Evolutionary conservation across 1,140 invertebrate species (phyloP).

Genomic region (Listronotus bonariensis): DNA sequence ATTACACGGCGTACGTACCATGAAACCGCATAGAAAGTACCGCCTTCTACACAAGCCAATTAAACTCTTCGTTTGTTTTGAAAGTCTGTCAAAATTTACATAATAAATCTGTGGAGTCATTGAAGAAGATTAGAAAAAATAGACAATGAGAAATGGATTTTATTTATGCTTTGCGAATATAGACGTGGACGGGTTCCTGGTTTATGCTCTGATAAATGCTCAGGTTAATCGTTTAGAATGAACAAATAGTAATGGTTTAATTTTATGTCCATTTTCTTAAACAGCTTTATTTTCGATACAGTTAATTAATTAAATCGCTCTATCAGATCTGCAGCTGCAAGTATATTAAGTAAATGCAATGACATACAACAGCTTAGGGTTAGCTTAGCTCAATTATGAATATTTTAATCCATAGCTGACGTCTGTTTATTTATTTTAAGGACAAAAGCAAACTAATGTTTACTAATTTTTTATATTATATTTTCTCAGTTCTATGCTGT

Average conservation of each 20-base stretch:
- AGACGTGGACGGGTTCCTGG: constrained; percentile 26
- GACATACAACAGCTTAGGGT: too few species aligned
- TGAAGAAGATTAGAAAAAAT: constrained; percentile 34
- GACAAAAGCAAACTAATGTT: too few species aligned
- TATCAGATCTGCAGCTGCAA: too few species aligned
- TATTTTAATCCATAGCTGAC: too few species aligned
- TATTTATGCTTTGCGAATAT: constrained; percentile 29
- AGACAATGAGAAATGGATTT: constrained; percentile 33
- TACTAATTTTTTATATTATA: too few species aligned
- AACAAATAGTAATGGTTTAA: constrained; percentile 11
- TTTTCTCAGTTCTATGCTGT: too few species aligned
- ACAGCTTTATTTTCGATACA: too few species aligned
- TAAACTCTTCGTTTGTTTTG: constrained; percentile 39
- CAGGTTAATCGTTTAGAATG: constrained; percentile 6
- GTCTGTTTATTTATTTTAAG: too few species aligned
- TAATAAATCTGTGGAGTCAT: constrained; percentile 37
- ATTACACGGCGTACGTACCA: constrained; percentile 20
- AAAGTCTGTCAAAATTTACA: constrained; percentile 41
- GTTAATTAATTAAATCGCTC: too few species aligned
- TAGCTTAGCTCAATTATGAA: too few species aligned
- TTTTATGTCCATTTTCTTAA: constrained; percentile 11
- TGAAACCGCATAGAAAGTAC: constrained; percentile 33
- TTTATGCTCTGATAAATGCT: constrained; percentile 33
- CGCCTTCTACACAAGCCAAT: constrained; percentile 35
- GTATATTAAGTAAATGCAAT: too few species aligned